phyloP scores from a whole-genome alignment of 2,113 vertebrate species.

The Trichechus manatus region DNA sequence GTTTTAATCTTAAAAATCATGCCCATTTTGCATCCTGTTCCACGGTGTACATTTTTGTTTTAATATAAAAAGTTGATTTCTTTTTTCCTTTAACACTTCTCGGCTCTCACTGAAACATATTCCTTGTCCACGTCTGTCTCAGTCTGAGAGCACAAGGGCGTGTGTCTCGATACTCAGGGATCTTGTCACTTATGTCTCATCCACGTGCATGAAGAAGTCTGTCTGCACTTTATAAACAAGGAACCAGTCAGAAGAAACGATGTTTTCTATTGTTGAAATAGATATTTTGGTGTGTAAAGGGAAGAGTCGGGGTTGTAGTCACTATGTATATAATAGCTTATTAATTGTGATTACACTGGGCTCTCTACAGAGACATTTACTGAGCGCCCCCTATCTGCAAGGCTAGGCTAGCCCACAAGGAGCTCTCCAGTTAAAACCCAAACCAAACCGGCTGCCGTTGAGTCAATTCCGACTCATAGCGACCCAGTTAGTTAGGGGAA shows the following conservation, averaged over 20 bases:
- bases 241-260: not conserved
- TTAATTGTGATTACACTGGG: not conserved
- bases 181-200: not conserved
- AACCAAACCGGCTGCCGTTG: too few species aligned
- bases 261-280: not conserved
- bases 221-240: not conserved
- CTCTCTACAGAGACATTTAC: not conserved
- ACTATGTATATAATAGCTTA: not conserved
- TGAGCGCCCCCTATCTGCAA: not conserved
- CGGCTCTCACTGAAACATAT: not conserved
- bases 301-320: not conserved
- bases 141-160: not conserved
- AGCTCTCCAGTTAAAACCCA: not conserved
- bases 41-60: not conserved
- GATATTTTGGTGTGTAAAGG: not conserved
- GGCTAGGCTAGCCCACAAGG: not conserved
- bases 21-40: not conserved
- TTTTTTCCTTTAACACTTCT: not conserved
- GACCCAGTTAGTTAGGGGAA: not conserved
- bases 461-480: not conserved
- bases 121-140: too few species aligned
- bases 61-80: not conserved
- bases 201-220: not conserved
- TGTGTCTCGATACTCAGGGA: accelerated
- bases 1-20: not conserved